These are phyloP conservation scores for Galagoides demidoff DNA, from an alignment of 2,797 vertebrate species.

Conservation along the genomic window DNA sequence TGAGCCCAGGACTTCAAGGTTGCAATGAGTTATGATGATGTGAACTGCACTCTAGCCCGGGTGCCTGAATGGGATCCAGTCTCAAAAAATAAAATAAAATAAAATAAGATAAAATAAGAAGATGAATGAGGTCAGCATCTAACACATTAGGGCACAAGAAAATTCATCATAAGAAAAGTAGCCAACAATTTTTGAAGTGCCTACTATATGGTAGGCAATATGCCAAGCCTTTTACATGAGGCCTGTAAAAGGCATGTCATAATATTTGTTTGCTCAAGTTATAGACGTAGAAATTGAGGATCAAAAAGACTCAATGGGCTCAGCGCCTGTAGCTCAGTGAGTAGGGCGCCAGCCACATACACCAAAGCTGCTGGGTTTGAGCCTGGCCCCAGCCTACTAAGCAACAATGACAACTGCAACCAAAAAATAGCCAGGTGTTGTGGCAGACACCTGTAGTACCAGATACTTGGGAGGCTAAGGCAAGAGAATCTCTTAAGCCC, in stretches of 20 bases:
- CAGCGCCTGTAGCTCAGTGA: too few species aligned
- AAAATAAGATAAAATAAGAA: background rate
- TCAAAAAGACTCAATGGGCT: background rate
- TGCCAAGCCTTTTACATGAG: background rate
- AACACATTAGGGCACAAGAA: background rate
- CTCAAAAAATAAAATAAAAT: background rate
- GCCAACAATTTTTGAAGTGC: background rate
- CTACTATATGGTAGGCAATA: background rate
- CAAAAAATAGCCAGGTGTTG: too few species aligned
- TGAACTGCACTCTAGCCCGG: background rate
- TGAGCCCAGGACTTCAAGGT: background rate
- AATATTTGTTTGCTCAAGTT: background rate
- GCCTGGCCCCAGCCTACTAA: too few species aligned
- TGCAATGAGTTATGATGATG: background rate
- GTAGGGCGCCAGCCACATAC: too few species aligned
- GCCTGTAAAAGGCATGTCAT: too few species aligned
- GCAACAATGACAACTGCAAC: too few species aligned
- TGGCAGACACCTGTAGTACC: too few species aligned
- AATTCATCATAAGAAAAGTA: background rate
- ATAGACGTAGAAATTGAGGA: background rate
- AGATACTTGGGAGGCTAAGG: too few species aligned
- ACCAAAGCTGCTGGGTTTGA: too few species aligned
- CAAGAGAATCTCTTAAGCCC: too few species aligned
- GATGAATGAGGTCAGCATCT: background rate
- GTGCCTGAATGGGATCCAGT: background rate